A percentile compares a stretch with the other conserved stretches of the same genome.
phyloP scores from a whole-genome alignment of 2,888 invertebrate species.

The Pocota personata region DNA sequence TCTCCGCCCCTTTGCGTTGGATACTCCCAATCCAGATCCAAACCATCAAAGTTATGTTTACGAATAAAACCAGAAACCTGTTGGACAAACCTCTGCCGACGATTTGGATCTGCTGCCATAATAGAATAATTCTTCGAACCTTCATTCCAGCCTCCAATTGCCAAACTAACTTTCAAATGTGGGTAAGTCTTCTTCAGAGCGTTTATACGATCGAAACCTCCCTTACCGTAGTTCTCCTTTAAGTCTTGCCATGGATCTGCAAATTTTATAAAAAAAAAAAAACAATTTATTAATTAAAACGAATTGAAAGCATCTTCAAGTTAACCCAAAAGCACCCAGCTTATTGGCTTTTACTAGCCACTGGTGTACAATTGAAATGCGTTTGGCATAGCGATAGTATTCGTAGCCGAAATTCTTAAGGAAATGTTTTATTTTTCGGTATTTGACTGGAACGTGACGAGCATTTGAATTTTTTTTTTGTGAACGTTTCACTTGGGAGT shows the following conservation, averaged over 20 bases:
- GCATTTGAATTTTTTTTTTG: neutral
- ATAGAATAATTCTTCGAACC: conserved; percentile 86
- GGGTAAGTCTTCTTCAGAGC: conserved; percentile 87
- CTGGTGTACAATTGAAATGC: conserved; percentile 50
- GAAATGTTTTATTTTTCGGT: conserved; percentile 54
- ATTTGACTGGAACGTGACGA: conserved; percentile 45
- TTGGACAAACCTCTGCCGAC: conserved; percentile 87
- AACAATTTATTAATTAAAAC: conserved; percentile 34
- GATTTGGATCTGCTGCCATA: conserved; percentile 86
- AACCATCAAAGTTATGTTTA: conserved; percentile 81
- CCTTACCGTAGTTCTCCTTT: conserved; percentile 89
- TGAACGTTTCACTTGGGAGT: conserved; percentile 25
- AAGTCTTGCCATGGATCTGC: conserved; percentile 91
- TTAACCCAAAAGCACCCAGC: neutral
- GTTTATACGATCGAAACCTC: conserved; percentile 88
- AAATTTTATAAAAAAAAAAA: conserved; percentile 5
- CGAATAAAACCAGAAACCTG: conserved; percentile 88
- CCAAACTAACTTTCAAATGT: conserved; percentile 89
- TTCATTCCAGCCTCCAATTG: conserved; percentile 96
- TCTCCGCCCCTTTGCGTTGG: conserved; percentile 90
- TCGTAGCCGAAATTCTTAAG: conserved; percentile 34
- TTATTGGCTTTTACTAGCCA: neutral
- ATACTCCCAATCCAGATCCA: conserved; percentile 91
- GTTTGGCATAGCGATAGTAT: conserved; percentile 16
- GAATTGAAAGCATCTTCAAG: conserved; percentile 7